Evolutionary conservation across 1,140 invertebrate species (phyloP).

Genomic region (Ooceraea biroi): DNA sequence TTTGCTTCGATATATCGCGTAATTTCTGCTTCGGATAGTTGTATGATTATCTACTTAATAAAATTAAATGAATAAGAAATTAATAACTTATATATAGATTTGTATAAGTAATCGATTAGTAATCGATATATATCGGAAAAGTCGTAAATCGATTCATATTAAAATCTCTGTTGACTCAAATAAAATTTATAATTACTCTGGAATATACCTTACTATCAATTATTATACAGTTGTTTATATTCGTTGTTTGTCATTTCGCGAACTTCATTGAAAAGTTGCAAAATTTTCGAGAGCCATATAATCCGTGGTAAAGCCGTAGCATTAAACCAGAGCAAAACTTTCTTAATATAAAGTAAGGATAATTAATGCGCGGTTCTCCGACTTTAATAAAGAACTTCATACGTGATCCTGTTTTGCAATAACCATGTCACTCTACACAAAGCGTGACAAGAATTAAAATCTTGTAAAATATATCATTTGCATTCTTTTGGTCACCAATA

Average conservation of each 20-base stretch:
- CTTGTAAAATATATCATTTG: background rate
- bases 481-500: background rate
- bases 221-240: background rate
- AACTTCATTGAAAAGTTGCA: conserved; percentile 41
- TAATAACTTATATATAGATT: background rate
- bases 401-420: background rate
- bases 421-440: background rate
- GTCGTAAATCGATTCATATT: too few species aligned
- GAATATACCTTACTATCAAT: background rate
- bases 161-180: background rate
- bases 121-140: background rate
- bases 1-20: too few species aligned
- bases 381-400: conserved; percentile 47
- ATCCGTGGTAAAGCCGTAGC: conserved; percentile 23
- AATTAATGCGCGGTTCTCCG: conserved; percentile 23
- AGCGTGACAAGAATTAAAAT: background rate
- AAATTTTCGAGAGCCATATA: conserved; percentile 25
- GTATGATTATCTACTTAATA: too few species aligned
- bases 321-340: conserved; percentile 38
- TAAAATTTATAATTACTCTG: background rate
- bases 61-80: background rate
- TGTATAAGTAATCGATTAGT: background rate
- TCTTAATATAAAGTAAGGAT: conserved; percentile 50
- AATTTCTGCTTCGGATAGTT: too few species aligned
- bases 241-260: conserved; percentile 5